Percentiles rank a stretch among this genome's conserved stretches.
Conservation (phyloP, 2,113 vertebrate species). For the Otis tarda region DNA sequence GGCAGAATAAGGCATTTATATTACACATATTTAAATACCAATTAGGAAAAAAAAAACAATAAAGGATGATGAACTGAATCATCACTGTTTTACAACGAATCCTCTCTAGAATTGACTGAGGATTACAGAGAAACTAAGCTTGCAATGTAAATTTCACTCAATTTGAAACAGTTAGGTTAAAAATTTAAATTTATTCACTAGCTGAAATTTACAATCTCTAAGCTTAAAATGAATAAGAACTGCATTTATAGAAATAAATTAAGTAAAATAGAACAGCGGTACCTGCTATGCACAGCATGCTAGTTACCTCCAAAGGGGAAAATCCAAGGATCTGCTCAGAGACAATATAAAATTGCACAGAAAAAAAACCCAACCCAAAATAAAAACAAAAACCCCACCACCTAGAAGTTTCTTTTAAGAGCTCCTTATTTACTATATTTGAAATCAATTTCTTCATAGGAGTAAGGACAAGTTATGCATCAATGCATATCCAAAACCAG, state of each 20-base stretch:
- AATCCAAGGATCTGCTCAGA: neutral
- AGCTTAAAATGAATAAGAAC: constrained; percentile 48
- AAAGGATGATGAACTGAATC: constrained; percentile 48
- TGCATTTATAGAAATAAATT: constrained; percentile 48
- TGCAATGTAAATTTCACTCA: constrained; percentile 13
- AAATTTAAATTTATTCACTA: constrained; percentile 48
- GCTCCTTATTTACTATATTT: neutral
- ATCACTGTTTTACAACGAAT: neutral
- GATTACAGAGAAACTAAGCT: neutral
- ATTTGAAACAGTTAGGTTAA: constrained; percentile 35
- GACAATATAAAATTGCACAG: neutral
- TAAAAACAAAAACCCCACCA: neutral
- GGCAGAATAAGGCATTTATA: constrained; percentile 44
- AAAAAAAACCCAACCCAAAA: neutral
- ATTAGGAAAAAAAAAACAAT: constrained; percentile 61
- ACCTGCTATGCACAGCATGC: neutral
- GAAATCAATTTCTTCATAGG: neutral
- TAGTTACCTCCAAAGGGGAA: constrained; percentile 4
- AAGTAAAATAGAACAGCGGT: neutral
- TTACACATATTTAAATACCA: constrained; percentile 70
- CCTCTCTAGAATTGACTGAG: constrained; percentile 37
- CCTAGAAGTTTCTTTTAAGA: neutral
- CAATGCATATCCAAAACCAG: neutral
- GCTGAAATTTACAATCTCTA: constrained; percentile 29
- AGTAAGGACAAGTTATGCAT: neutral